Evolutionary conservation across 2,113 vertebrate genomes (phyloP), one percentile per base, ranked within the genome.

Genomic region (Ondatra zibethicus): DNA sequence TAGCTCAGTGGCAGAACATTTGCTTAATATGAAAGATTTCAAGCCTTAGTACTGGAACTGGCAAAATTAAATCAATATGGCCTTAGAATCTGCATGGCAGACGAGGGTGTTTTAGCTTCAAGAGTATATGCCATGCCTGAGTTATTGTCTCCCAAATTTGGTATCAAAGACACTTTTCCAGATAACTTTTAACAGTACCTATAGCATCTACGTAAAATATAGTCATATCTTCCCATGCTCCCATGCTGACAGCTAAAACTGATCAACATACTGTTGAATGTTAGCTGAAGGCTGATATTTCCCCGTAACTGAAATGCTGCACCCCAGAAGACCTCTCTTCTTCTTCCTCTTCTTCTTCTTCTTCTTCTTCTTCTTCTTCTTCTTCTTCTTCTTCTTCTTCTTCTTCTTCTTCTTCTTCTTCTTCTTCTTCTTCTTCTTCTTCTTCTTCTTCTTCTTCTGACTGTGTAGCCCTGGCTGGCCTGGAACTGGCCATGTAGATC

Each of bases 161-260:
- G 27, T n/a, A 9, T 16, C 72, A 36, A 14, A 36, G 63, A 36
- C 17, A 55, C 42, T 75, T 33, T 92, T 4, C 25, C 55, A 4
- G 55, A 55, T 58, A 73, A 50, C 45, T 82, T 31, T 73, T 77
- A n/a, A 16, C 55, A 89, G 19, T 25, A 52, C 81, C 23, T 78
- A n/a, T 36, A 27, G 9, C 55, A 68, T 73, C 50, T 91, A 76
- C 39, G 36, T 36, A 33, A 76, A 84, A 52, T 9, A 72, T 7
- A 13, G 63, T 52, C n/a, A 73, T 0, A 63, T 42, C 3, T 4
- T 1, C 2, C 5, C 9, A 6, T 29, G 14, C n/a, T 7, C 33
- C 23, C 6, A 63, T 5, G 1, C 7, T 11, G 33, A 55, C 58
- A 77, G 29, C 11, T 42, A 77, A 86, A 81, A 88, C 33, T 25